A percentile compares a stretch with the other conserved stretches of the same genome.
Evolutionary conservation across 1,140 invertebrate species (phyloP).

Genomic region (Drosophila azteca): DNA sequence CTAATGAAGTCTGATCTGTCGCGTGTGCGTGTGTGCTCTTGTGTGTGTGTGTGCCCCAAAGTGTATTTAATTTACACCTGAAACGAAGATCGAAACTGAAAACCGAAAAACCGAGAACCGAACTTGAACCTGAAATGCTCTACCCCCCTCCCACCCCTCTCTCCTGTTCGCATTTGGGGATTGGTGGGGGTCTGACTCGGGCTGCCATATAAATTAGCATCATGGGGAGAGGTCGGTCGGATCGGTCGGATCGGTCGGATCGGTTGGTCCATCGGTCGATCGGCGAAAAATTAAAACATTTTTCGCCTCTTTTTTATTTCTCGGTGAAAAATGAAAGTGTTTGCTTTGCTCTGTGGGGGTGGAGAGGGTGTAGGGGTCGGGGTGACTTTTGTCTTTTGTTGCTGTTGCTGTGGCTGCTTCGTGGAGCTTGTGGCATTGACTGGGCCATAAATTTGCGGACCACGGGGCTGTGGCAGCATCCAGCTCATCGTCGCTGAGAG

Average conservation of each 20-base stretch:
- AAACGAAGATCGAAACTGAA: slow-evolving; percentile 47
- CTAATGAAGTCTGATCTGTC: slow-evolving; percentile 75
- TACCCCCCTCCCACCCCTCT: slow-evolving; percentile 36
- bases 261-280: not conserved
- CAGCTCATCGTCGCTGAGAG: slow-evolving; percentile 66
- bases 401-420: slow-evolving; percentile 1
- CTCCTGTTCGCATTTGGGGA: slow-evolving; percentile 25
- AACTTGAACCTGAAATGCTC: slow-evolving; percentile 73
- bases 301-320: slow-evolving; percentile 30
- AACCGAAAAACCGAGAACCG: slow-evolving; percentile 52
- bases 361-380: too few relatives aligned
- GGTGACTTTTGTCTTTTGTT: slow-evolving; percentile 9
- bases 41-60: slow-evolving; percentile 16
- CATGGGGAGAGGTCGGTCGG: slow-evolving; percentile 69
- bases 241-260: too few relatives aligned
- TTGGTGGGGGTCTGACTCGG: slow-evolving; percentile 13
- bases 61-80: slow-evolving; percentile 82
- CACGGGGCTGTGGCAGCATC: slow-evolving; percentile 37
- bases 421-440: slow-evolving; percentile 75
- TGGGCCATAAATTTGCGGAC: slow-evolving; percentile 70
- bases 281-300: slow-evolving; percentile 63
- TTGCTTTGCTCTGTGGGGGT: slow-evolving; percentile 58
- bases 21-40: slow-evolving; percentile 51
- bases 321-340: slow-evolving; percentile 76
- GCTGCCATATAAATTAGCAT: slow-evolving; percentile 78